phyloP scores from a whole-genome alignment of 2,888 invertebrate species.

The Sphaerophoria rueppellii region DNA sequence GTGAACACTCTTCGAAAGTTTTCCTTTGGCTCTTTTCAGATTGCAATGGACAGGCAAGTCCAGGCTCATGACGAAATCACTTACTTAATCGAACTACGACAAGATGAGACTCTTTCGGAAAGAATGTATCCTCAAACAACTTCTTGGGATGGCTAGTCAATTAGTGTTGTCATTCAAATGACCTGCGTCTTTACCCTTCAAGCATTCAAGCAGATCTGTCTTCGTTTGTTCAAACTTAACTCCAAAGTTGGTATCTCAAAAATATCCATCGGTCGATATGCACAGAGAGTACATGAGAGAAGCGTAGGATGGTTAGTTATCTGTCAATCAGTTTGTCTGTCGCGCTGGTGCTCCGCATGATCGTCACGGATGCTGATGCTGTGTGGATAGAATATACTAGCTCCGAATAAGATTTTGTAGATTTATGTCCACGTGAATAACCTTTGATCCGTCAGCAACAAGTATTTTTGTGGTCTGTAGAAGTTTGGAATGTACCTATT shows the following conservation, averaged over 20 bases:
- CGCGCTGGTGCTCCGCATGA: conserved; percentile 44
- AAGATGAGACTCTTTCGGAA: conserved; percentile 41
- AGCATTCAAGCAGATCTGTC: conserved; percentile 2
- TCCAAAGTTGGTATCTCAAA: background rate
- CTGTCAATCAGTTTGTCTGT: conserved; percentile 67
- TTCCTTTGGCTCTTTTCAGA: too few species aligned
- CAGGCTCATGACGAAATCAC: background rate
- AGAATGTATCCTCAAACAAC: conserved; percentile 56
- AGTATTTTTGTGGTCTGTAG: conserved; percentile 15
- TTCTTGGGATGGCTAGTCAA: conserved; percentile 61
- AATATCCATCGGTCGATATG: conserved; percentile 2
- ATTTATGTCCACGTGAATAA: conserved; percentile 69
- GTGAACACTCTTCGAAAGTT: conserved; percentile 55
- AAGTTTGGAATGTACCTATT: conserved; percentile 41
- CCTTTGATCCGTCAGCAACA: conserved; percentile 59
- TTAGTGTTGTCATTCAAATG: conserved; percentile 65
- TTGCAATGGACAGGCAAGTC: too few species aligned
- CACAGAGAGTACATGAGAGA: background rate
- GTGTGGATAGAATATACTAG: conserved; percentile 9
- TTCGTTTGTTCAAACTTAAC: conserved; percentile 16
- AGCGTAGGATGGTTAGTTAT: conserved; percentile 64
- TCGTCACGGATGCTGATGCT: conserved; percentile 41
- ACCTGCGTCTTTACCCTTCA: conserved; percentile 51
- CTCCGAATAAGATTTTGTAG: conserved; percentile 59
- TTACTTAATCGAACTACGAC: conserved; percentile 37